Evolutionary conservation across 1,140 invertebrate species (phyloP), one percentile per base, ranked within the genome.

Genomic region (Drosophila takahashii): DNA sequence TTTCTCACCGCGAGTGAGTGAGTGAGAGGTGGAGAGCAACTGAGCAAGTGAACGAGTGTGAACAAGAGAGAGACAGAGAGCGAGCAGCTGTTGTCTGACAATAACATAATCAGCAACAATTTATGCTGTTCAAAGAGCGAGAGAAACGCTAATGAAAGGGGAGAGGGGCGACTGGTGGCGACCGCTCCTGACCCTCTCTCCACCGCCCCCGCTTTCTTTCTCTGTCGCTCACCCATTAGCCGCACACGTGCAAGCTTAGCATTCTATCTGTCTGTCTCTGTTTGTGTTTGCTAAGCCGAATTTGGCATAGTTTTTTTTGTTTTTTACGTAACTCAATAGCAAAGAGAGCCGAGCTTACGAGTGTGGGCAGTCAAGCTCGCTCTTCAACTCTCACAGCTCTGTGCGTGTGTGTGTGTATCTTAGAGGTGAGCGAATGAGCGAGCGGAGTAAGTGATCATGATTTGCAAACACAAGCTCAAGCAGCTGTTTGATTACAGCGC

Each of bases 251-350:
- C 59, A 58, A 47, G 53, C 52, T 53, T 70, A 58, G 58, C 69
- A 81, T 87, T 76, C 83, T 79, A 64, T 51, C 48, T 51, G 27
- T 66, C 47, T 59, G 41, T 42, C 69, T 61, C 47, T 56, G 50
- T 57, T 26, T 54, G 53, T 57, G 45, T 52, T 59, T 47, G 60
- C 61, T 86, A 86, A 86, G 83, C 83, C 62, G 61, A 79, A 79
- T 89, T 86, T 87, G 83, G 83, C 83, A 86, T 86, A 87, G 70
- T 76, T 86, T 75, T 57, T 75, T 77, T 86, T 86, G 75, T 57
- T 22, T 75, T 77, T 86, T 86, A 86, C 83, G 83, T 86, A 83
- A 87, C 79, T 50, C 45, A 50, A 67, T 65, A 54, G 64, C 29
- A 59, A 60, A 65, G 77, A 74, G 74, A 69, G 58, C 34, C 57